phyloP scores from a whole-genome alignment of 2,888 invertebrate genomes.

The Taenaris catops region DNA sequence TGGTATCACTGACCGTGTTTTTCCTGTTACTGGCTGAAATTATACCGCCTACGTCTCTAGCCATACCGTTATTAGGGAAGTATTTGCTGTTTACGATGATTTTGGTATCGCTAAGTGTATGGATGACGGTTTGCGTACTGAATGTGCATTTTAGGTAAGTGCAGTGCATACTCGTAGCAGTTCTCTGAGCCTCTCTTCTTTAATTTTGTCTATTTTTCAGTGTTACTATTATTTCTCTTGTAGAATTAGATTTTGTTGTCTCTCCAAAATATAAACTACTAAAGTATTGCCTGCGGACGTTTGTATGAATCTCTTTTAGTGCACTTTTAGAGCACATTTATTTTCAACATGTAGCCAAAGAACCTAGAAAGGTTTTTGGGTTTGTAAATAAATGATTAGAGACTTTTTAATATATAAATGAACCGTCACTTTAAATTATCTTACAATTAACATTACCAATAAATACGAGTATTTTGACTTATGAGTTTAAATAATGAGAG shows the following conservation, averaged over 20 bases:
- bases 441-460: too few relatives aligned
- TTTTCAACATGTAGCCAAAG: too few relatives aligned
- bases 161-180: constrained; percentile 15
- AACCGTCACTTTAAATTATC: too few relatives aligned
- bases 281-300: too few relatives aligned
- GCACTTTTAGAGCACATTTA: too few relatives aligned
- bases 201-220: constrained; percentile 9
- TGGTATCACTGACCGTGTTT: constrained; percentile 98
- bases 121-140: constrained; percentile 95
- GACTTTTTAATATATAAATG: too few relatives aligned
- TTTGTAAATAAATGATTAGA: too few relatives aligned
- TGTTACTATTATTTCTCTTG: constrained; percentile 2
- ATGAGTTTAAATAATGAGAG: too few relatives aligned
- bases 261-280: not conserved
- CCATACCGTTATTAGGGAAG: constrained; percentile 85
- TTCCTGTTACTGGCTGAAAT: constrained; percentile 98
- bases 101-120: constrained; percentile 93
- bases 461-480: too few relatives aligned
- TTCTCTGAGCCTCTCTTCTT: constrained; percentile 10
- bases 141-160: constrained; percentile 86
- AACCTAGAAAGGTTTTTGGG: too few relatives aligned
- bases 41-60: constrained; percentile 97
- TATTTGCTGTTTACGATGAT: constrained; percentile 93
- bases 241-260: constrained; percentile 7
- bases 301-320: too few relatives aligned